phyloP scores from a whole-genome alignment of 2,113 vertebrate genomes.

The Ammospiza nelsoni region DNA sequence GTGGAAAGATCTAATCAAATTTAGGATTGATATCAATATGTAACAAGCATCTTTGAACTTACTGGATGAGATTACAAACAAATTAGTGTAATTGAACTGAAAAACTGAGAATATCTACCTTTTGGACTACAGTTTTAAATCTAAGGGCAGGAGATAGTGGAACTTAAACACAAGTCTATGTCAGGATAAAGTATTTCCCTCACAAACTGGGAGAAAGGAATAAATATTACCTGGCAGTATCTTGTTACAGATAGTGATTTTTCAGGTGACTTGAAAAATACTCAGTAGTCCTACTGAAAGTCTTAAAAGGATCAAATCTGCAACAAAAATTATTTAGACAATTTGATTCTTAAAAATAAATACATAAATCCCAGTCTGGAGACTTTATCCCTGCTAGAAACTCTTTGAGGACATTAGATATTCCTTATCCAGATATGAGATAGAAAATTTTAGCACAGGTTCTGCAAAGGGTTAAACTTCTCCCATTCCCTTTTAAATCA shows the following conservation, averaged over 20 bases:
- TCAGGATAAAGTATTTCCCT: neutral
- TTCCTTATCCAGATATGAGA: neutral
- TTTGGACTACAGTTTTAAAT: neutral
- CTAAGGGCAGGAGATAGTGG: neutral
- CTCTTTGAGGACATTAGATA: neutral
- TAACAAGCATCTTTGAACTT: neutral
- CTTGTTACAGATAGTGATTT: neutral
- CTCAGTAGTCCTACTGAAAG: neutral
- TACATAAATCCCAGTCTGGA: neutral
- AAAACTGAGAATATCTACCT: neutral
- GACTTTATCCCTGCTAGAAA: neutral
- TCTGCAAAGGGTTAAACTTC: constrained; percentile 1
- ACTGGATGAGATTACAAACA: neutral
- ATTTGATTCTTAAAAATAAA: neutral
- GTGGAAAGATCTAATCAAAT: neutral
- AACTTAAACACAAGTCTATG: neutral
- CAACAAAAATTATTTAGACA: neutral
- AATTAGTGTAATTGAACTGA: neutral
- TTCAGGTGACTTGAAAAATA: neutral
- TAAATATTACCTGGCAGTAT: neutral
- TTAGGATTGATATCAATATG: neutral
- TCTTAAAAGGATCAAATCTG: neutral
- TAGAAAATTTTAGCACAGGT: neutral
- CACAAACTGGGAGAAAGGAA: neutral
- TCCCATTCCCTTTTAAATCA: neutral